Evolutionary conservation across 1,140 invertebrate genomes (phyloP).

Genomic region (Pogonus chalceus): DNA sequence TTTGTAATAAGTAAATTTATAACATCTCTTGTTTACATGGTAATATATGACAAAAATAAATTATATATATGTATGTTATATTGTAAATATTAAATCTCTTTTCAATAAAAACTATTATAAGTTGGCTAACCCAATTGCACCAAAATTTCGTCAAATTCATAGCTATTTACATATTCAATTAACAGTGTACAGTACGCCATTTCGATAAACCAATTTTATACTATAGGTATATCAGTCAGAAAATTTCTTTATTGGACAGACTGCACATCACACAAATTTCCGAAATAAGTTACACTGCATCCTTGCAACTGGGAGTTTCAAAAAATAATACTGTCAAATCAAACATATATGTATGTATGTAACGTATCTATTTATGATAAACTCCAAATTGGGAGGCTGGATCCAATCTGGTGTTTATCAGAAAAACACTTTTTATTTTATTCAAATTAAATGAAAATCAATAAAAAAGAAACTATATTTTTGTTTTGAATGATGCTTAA

Average conservation of each 20-base stretch:
- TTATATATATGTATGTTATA: background rate
- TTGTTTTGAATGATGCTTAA: background rate
- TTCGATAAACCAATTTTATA: background rate
- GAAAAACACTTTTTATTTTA: background rate
- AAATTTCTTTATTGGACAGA: background rate
- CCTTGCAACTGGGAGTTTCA: background rate
- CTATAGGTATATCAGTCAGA: background rate
- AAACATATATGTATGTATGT: background rate
- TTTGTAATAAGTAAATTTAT: background rate
- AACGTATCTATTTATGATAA: background rate
- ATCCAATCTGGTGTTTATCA: background rate
- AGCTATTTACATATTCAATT: background rate
- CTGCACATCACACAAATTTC: background rate
- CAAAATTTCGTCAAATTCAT: slow-evolving; percentile 1
- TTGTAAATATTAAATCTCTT: background rate
- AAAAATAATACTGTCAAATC: background rate
- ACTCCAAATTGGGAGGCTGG: slow-evolving; percentile 5
- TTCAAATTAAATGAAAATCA: background rate
- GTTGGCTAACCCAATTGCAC: slow-evolving; percentile 4
- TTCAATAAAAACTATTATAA: background rate
- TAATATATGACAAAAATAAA: slow-evolving; percentile 5
- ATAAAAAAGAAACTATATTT: background rate
- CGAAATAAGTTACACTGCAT: background rate
- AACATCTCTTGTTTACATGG: slow-evolving; percentile 1
- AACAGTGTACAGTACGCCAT: background rate